Evolutionary conservation across 2,797 vertebrate species (phyloP), one percentile per base, ranked within the genome.

Genomic region (Xenopus petersii): DNA sequence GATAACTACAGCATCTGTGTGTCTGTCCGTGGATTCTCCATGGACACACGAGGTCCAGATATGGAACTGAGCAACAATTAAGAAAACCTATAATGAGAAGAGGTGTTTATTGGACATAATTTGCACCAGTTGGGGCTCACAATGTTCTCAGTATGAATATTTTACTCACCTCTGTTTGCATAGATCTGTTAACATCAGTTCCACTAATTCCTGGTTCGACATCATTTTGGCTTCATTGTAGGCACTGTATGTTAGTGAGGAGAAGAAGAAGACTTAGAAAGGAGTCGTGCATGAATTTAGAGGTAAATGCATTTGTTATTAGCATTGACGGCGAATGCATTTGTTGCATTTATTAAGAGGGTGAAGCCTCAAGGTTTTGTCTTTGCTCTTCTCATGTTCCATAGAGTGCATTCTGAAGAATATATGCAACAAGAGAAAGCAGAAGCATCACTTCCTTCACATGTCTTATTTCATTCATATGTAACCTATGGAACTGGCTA

Each of bases 161-260:
- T 10, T 1, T 51, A 15, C 83, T 82, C 59, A 91, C 90, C 0
- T 71, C 58, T 74, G 36, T 69, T 69, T 80, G 81, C 82, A 88
- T 82, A 82, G 71, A 48, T 85, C 86, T 4, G 71, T 61, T 0
- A 70, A 59, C 79, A 70, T 65, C 81, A 85, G 64, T 84, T 78
- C 47, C 82, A 90, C 66, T 11, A 89, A 72, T 72, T 90, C 82
- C 15, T 67, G 77, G 46, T 71, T 75, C 80, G 84, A 21, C 15
- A 67, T 51, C 0, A 79, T 74, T 73, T 83, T 66, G n/a, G 62
- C 46, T 15, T 79, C 65, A 69, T 73, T 58, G 49, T 78, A 60
- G 30, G 49, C 64, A 36, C 71, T 79, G 67, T 17, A 61, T 13
- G 17, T 36, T 13, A 75, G 17, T 11, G 64, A 26, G 36, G 9